These are phyloP conservation scores for Germaria angustata DNA, from an alignment of 2,888 invertebrate genomes.

Conservation along the genomic window DNA sequence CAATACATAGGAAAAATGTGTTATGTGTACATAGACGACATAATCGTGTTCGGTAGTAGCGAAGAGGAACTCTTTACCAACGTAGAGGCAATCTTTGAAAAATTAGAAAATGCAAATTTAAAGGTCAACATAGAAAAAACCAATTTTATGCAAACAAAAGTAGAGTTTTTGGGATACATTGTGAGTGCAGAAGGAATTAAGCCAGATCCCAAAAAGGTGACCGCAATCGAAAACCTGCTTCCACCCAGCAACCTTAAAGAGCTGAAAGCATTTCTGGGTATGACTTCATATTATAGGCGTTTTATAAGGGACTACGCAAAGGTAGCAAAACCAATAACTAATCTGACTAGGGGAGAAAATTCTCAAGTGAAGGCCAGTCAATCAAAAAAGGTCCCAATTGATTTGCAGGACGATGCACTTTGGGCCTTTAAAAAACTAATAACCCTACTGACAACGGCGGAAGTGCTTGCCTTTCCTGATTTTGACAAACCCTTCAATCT, in stretches of 20 bases:
- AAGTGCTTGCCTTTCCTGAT: not conserved
- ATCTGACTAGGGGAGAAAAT: not conserved
- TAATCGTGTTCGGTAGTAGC: no score
- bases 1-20: no score
- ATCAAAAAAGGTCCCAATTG: not conserved
- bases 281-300: not conserved
- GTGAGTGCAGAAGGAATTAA: not conserved
- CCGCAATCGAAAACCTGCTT: not conserved
- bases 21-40: no score
- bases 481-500: no score
- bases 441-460: no score
- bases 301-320: not conserved
- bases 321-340: not conserved
- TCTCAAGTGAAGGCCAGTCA: not conserved
- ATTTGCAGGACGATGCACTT: no score
- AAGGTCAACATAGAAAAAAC: not conserved
- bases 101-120: not conserved
- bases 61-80: no score
- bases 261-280: not conserved
- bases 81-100: not conserved
- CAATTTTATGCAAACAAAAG: not conserved
- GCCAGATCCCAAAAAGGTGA: not conserved
- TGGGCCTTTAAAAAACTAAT: no score
- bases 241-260: no score
- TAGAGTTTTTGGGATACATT: not conserved